phyloP scores from a whole-genome alignment of 2,113 vertebrate species.

The Limnothrissa miodon region DNA sequence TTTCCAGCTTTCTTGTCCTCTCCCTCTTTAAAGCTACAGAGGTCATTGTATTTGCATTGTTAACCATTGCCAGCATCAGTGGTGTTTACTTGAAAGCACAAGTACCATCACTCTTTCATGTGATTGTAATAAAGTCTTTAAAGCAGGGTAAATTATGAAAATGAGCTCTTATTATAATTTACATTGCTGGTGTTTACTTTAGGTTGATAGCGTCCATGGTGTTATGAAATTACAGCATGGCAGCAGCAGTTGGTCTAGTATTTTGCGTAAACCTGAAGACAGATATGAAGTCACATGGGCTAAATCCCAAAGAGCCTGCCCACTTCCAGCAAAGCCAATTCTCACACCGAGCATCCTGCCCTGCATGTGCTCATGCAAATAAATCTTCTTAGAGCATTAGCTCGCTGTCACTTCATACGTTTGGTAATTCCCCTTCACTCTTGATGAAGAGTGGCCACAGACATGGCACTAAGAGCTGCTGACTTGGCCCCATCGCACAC shows the following conservation, averaged over 20 bases:
- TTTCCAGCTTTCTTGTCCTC: background rate
- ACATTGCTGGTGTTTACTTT: background rate
- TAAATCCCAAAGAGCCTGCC: background rate
- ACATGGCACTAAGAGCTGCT: background rate
- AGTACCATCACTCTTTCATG: background rate
- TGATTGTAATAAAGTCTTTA: background rate
- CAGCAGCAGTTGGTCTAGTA: background rate
- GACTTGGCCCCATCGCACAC: background rate
- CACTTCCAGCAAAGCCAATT: constrained; percentile 40
- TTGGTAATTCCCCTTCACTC: constrained; percentile 49
- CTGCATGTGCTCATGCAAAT: constrained; percentile 57
- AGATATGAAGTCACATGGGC: background rate
- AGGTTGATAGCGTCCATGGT: background rate
- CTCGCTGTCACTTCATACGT: constrained; percentile 48
- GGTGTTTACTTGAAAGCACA: background rate
- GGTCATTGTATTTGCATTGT: background rate
- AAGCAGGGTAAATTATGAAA: background rate
- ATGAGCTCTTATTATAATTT: background rate
- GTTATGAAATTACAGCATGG: background rate
- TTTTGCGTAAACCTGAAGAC: constrained; percentile 1
- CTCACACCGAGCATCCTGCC: constrained; percentile 36
- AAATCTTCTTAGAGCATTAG: constrained; percentile 60
- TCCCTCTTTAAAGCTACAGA: background rate
- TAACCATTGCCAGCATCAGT: background rate
- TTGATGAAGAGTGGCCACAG: constrained; percentile 31